Evolutionary conservation across 2,888 invertebrate genomes (phyloP), one percentile per base, ranked within the genome.

Genomic region (Agrochola lota): DNA sequence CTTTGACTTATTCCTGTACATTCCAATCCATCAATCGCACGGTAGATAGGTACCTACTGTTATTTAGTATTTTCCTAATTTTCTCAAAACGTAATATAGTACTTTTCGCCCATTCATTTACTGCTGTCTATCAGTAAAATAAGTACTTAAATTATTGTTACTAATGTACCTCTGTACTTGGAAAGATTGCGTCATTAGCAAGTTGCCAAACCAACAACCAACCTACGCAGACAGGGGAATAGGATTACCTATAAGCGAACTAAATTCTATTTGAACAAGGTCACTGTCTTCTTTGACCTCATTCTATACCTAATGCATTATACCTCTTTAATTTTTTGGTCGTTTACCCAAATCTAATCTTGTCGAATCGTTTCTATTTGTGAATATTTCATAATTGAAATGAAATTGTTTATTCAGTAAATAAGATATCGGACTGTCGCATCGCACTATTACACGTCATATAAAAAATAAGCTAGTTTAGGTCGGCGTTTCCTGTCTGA

Each of bases 181-280:
- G 35, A 55, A 55, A 55, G 8, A 59, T 59, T 75, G 26, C 80
- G 80, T 83, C 83, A 83, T 23, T n/a, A n/a, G 12, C 12, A 30
- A 26, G 5, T 64, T 64, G 62, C 43, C 57, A 43, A 83, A 84
- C 68, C 23, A n/a, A n/a, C 78, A n/a, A 23, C 26, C 40, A 15
- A 49, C 84, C 72, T 64, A 78, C 71, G 66, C 40, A 57, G 55
- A 62, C 49, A 17, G 15, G 64, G 79, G 72, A 73, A 78, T 78
- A 59, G 35, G 59, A 78, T 72, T 52, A 74, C 74, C 57, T 85
- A 80, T 70, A 82, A 64, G 67, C 40, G 59, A 68, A 68, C 67
- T 85, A 55, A 80, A 80, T 82, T 74, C 60, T 66, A 84, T 68
- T 80, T 63, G 17, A 55, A 59, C 76, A 70, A 85, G 85, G 83